phyloP scores from a whole-genome alignment of 2,797 vertebrate species.

The Pipistrellus pygmaeus region DNA sequence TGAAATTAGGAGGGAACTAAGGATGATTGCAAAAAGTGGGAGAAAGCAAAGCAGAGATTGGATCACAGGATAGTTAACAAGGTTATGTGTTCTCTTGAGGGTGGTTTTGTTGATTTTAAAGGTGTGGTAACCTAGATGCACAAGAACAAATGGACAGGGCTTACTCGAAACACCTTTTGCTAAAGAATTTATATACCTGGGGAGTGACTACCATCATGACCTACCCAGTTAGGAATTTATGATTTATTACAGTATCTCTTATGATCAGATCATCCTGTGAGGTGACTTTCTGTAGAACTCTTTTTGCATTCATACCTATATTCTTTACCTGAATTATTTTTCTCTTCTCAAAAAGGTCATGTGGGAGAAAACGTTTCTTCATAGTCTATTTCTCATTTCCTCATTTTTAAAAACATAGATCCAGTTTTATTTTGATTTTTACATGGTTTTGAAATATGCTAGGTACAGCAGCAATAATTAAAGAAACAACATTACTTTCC shows the following conservation, averaged over 20 bases:
- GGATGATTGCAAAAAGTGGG: not conserved
- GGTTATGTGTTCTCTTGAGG: not conserved
- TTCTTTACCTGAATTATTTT: not conserved
- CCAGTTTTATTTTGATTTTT: slow-evolving; percentile 17
- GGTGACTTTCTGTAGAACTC: not conserved
- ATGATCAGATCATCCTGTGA: not conserved
- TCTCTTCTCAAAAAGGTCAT: not conserved
- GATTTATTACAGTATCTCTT: not conserved
- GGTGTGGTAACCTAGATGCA: not conserved
- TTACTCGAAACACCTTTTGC: not conserved
- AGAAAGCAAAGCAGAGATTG: not conserved
- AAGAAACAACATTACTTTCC: slow-evolving; percentile 11
- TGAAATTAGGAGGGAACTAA: not conserved
- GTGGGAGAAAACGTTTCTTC: not conserved
- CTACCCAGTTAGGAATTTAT: not conserved
- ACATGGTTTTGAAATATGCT: not conserved
- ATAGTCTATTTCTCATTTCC: not conserved
- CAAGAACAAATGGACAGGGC: not conserved
- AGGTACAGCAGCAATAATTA: not conserved
- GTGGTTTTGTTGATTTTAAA: not conserved
- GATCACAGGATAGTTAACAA: not conserved
- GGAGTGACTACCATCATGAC: not conserved
- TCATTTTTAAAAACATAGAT: not conserved
- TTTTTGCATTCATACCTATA: not conserved
- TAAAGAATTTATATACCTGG: not conserved